These are phyloP conservation scores for Nyctibius bracteatus DNA, from an alignment of 2,113 vertebrate species.

Conservation along the genomic window DNA sequence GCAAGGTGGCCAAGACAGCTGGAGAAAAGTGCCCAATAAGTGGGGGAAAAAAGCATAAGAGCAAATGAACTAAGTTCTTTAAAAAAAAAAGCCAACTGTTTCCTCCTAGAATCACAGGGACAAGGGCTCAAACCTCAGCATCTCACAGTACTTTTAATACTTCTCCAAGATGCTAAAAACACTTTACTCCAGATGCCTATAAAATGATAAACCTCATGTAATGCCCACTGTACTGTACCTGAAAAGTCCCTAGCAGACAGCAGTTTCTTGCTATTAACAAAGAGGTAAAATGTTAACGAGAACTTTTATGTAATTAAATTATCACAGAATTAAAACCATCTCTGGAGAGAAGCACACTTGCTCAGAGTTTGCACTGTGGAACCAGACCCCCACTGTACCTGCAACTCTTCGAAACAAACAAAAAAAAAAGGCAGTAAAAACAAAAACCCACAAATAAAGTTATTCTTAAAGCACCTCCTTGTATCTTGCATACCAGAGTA, in stretches of 20 bases:
- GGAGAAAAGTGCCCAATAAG: background rate
- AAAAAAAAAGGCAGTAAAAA: conserved; percentile 54
- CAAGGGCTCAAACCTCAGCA: background rate
- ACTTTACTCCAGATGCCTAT: background rate
- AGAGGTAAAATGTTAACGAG: conserved; percentile 59
- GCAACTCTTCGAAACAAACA: background rate
- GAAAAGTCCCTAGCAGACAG: conserved; percentile 64
- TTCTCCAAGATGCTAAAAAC: background rate
- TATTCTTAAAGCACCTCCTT: conserved; percentile 71
- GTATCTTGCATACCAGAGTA: conserved; percentile 68
- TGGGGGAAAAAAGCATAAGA: background rate
- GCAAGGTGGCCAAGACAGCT: background rate
- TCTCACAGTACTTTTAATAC: background rate
- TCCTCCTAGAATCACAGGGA: background rate
- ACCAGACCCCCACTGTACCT: conserved; percentile 60
- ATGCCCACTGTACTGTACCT: conserved; percentile 62
- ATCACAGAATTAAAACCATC: conserved; percentile 70
- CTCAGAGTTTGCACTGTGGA: conserved; percentile 67
- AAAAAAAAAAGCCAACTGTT: background rate
- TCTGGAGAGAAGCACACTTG: conserved; percentile 67
- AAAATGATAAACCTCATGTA: conserved; percentile 52
- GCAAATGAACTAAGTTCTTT: background rate
- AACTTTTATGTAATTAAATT: conserved; percentile 67
- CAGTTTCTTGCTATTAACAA: conserved; percentile 75
- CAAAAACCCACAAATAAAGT: conserved; percentile 31